Evolutionary conservation across 2,888 invertebrate species (phyloP).

Genomic region (Volucella inanis): DNA sequence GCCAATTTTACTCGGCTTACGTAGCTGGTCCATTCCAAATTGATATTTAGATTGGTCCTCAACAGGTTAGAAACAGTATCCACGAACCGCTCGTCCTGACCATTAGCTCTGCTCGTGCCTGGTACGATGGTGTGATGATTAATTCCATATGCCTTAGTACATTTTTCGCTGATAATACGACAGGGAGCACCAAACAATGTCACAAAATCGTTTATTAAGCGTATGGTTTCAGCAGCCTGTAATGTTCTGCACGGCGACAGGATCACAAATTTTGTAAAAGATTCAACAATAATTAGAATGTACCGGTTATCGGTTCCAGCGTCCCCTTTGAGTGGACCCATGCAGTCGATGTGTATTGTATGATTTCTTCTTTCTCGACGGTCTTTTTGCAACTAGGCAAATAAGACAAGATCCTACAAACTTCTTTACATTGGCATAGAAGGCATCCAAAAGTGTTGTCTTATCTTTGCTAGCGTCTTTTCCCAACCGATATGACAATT

Average conservation of each 20-base stretch:
- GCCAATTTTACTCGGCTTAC: too few species aligned
- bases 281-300: conserved; percentile 6
- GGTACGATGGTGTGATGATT: conserved; percentile 33
- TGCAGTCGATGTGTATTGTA: conserved; percentile 34
- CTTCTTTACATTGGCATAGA: conserved; percentile 34
- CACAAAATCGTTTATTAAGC: conserved; percentile 15
- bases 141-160: conserved; percentile 37
- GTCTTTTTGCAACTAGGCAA: conserved; percentile 42
- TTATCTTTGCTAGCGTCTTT: conserved; percentile 30
- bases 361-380: conserved; percentile 35
- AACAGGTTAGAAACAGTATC: conserved; percentile 15
- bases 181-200: conserved; percentile 22
- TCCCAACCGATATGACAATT: conserved; percentile 39
- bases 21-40: conserved; percentile 19
- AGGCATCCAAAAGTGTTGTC: conserved; percentile 40
- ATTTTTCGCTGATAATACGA: conserved; percentile 28
- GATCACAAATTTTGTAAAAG: conserved; percentile 17
- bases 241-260: conserved; percentile 5
- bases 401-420: conserved; percentile 40
- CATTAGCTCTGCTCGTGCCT: conserved; percentile 12
- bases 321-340: conserved; percentile 16
- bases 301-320: conserved; percentile 7
- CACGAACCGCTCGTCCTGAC: too few species aligned
- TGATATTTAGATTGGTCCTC: background rate
- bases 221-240: conserved; percentile 9